phyloP scores from a whole-genome alignment of 1,140 invertebrate genomes.

The Trichonephila inaurata region DNA sequence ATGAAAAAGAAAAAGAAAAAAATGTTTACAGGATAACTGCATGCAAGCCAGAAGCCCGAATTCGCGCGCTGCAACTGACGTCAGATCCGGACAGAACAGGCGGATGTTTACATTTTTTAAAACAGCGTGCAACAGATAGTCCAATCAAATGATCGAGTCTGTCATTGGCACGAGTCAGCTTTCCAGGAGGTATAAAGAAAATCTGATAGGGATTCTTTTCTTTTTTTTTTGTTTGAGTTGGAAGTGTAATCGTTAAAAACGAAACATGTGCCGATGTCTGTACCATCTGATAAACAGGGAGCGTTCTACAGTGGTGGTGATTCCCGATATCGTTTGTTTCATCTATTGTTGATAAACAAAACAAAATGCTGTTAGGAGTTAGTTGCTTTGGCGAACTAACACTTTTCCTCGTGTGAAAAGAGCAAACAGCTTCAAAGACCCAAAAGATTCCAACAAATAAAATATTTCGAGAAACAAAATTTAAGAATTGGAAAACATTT shows the following conservation, averaged over 20 bases:
- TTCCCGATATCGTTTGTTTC: neutral
- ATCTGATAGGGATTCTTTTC: conserved; percentile 10
- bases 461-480: too few species aligned
- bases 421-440: too few species aligned
- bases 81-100: conserved; percentile 56
- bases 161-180: conserved; percentile 60
- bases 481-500: too few species aligned
- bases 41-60: conserved; percentile 9
- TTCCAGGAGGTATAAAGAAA: conserved; percentile 3
- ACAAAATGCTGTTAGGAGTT: neutral
- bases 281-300: conserved; percentile 35
- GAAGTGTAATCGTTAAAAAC: conserved; percentile 28
- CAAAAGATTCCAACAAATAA: too few species aligned
- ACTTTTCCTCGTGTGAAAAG: too few species aligned
- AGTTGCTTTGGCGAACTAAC: neutral
- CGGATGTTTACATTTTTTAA: conserved; percentile 65
- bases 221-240: neutral
- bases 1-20: neutral
- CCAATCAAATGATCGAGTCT: conserved; percentile 49
- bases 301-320: conserved; percentile 13
- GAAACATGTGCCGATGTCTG: conserved; percentile 32
- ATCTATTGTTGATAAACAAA: conserved; percentile 59
- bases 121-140: conserved; percentile 64
- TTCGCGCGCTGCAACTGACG: conserved; percentile 11
- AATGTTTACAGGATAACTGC: conserved; percentile 55